Evolutionary conservation across 1,140 invertebrate species (phyloP).

Genomic region (Lanistes nyassanus): DNA sequence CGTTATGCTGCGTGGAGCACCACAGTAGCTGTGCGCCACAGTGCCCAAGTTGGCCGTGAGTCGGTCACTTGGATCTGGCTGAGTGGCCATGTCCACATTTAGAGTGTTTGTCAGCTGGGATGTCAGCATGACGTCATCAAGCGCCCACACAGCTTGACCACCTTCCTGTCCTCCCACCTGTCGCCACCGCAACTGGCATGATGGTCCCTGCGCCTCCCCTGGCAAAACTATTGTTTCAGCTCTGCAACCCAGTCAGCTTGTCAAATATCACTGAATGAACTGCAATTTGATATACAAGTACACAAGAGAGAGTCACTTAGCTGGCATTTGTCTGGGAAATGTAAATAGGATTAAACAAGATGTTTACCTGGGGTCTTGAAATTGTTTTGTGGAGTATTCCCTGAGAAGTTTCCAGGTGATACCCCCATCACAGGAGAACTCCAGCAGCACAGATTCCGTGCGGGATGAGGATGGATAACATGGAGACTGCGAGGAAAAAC

Average conservation of each 20-base stretch:
- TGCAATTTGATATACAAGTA: background rate
- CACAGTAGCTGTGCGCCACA: constrained; percentile 59
- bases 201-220: constrained; percentile 40
- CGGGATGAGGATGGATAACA: constrained; percentile 60
- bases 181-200: constrained; percentile 66
- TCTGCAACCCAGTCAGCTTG: constrained; percentile 44
- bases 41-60: constrained; percentile 59
- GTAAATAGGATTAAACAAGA: background rate
- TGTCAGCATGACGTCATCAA: constrained; percentile 66
- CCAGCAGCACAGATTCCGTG: constrained; percentile 61
- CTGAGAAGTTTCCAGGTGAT: constrained; percentile 65
- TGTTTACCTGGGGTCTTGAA: constrained; percentile 61
- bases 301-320: background rate
- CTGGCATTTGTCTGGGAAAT: too few relatives aligned
- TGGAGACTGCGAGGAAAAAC: constrained; percentile 56
- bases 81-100: constrained; percentile 60
- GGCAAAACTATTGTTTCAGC: constrained; percentile 61
- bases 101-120: constrained; percentile 62
- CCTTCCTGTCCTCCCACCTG: constrained; percentile 67
- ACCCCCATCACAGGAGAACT: constrained; percentile 67
- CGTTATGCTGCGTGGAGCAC: constrained; percentile 52
- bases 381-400: constrained; percentile 49
- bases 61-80: constrained; percentile 43
- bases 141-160: constrained; percentile 67
- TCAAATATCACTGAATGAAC: background rate